A percentile compares a stretch with the other conserved stretches of the same genome.
Conservation (phyloP, 2,888 invertebrate species). For the Ectemnius lituratus region DNA sequence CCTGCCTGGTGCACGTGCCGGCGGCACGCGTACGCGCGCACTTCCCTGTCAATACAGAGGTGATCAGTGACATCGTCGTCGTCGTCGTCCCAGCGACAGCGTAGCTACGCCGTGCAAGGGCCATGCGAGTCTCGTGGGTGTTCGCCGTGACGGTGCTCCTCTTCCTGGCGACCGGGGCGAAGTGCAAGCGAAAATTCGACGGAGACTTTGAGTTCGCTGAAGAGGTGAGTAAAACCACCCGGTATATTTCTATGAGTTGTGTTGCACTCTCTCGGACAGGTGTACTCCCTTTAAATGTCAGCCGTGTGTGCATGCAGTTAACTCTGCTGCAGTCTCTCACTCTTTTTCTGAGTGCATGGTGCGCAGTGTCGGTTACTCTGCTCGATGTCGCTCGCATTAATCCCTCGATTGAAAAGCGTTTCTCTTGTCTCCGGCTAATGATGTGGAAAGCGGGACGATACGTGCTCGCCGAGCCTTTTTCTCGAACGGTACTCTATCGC, state of each 20-base stretch:
- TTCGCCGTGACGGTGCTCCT: conserved; percentile 73
- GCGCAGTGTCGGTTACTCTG: too few relatives aligned
- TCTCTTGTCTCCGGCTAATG: conserved; percentile 20
- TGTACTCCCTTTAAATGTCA: background rate
- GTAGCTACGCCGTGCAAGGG: conserved; percentile 24
- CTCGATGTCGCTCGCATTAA: conserved; percentile 10
- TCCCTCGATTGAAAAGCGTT: background rate
- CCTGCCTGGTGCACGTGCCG: conserved; percentile 36
- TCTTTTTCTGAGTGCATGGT: too few relatives aligned
- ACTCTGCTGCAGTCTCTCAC: too few relatives aligned
- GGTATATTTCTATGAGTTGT: too few relatives aligned
- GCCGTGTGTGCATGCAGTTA: too few relatives aligned
- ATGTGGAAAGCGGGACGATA: background rate
- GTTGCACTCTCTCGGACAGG: too few relatives aligned
- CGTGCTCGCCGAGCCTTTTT: background rate
- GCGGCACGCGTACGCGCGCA: conserved; percentile 7
- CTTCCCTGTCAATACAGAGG: conserved; percentile 25
- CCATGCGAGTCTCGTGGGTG: conserved; percentile 78
- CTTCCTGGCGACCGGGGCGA: conserved; percentile 54
- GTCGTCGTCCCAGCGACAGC: too few relatives aligned
- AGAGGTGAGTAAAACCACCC: conserved; percentile 80
- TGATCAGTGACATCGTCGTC: conserved; percentile 23
- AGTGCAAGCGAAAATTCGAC: conserved; percentile 85
- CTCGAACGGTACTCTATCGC: background rate
- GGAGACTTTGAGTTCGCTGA: conserved; percentile 89